Evolutionary conservation across 2,888 invertebrate species (phyloP).

Genomic region (Xanthia icteritia): DNA sequence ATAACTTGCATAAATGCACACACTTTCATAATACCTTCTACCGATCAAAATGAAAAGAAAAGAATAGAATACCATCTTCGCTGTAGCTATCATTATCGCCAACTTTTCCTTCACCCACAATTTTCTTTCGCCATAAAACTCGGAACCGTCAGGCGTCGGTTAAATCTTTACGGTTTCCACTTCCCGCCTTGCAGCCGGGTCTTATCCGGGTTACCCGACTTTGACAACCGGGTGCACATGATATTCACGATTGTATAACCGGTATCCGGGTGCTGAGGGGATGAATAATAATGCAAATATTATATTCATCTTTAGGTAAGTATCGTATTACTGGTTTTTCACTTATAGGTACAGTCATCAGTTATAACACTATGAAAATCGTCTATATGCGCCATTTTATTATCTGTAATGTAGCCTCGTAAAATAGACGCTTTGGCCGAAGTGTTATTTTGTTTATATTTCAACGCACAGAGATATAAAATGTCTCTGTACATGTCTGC

Average conservation of each 20-base stretch:
- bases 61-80: slow-evolving; percentile 21
- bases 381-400: not conserved
- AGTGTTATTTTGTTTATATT: not conserved
- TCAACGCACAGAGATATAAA: not conserved
- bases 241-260: slow-evolving; percentile 50
- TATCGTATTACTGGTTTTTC: not conserved
- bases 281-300: slow-evolving; percentile 12
- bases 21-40: not conserved
- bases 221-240: slow-evolving; percentile 65
- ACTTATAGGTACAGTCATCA: not conserved
- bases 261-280: slow-evolving; percentile 10
- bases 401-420: not conserved
- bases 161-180: slow-evolving; percentile 79
- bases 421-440: not conserved
- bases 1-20: not conserved
- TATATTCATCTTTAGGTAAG: not conserved
- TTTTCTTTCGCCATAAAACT: slow-evolving; percentile 69
- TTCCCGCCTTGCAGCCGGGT: slow-evolving; percentile 67
- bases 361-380: not conserved
- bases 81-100: slow-evolving; percentile 48
- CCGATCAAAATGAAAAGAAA: slow-evolving; percentile 28
- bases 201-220: slow-evolving; percentile 68
- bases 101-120: slow-evolving; percentile 57
- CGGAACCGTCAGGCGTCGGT: slow-evolving; percentile 75
- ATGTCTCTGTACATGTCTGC: too few species aligned